Evolutionary conservation across 2,797 vertebrate species (phyloP).

Genomic region (Fistularia commersonii): DNA sequence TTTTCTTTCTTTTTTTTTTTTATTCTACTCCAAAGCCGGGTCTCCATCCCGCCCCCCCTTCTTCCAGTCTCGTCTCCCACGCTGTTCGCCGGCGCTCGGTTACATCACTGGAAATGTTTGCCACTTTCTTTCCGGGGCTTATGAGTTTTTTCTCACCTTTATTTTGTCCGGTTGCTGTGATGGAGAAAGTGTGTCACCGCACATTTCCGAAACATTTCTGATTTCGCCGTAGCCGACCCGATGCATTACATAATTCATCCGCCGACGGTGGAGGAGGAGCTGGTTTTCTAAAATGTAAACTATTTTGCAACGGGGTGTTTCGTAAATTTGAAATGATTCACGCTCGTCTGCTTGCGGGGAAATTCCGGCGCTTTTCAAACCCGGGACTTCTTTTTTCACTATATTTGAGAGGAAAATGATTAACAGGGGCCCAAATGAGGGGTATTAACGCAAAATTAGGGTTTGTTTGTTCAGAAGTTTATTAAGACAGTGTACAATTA

Average conservation of each 20-base stretch:
- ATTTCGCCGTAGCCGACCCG: background rate
- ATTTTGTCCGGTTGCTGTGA: constrained; percentile 23
- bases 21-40: constrained; percentile 72
- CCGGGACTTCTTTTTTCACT: too few species aligned
- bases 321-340: too few species aligned
- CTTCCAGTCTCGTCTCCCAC: constrained; percentile 53
- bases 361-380: too few species aligned
- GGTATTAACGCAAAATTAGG: too few species aligned
- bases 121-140: constrained; percentile 22
- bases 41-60: constrained; percentile 40
- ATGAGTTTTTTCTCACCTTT: constrained; percentile 37
- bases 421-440: too few species aligned
- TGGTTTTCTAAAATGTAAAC: too few species aligned
- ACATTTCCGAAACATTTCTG: background rate
- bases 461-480: too few species aligned
- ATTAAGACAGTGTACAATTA: too few species aligned
- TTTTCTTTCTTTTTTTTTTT: constrained; percentile 36
- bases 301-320: too few species aligned
- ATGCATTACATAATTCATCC: background rate
- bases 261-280: constrained; percentile 1
- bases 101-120: constrained; percentile 75
- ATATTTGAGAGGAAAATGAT: too few species aligned
- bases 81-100: constrained; percentile 66
- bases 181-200: constrained; percentile 29
- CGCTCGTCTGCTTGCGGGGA: too few species aligned